Evolutionary conservation across 2,113 vertebrate genomes (phyloP).

Genomic region (Gila orcuttii): DNA sequence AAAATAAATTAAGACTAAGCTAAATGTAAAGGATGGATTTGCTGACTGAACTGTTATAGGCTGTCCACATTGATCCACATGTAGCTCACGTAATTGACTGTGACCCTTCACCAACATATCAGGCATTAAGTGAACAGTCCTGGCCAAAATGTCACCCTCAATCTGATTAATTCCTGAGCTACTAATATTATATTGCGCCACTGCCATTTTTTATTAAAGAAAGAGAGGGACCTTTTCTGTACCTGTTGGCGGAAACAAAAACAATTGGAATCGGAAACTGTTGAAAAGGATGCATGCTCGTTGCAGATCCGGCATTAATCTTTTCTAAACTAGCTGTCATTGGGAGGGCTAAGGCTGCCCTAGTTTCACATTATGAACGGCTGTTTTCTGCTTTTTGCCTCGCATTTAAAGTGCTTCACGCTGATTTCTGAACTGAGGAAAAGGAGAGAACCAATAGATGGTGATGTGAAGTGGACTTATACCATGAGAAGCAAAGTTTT

Average conservation of each 20-base stretch:
- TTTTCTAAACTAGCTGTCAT: conserved; percentile 34
- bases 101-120: conserved; percentile 2
- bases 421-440: neutral
- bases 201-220: conserved; percentile 27
- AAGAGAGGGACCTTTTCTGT: neutral
- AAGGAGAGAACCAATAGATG: neutral
- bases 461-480: neutral
- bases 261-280: conserved; percentile 3
- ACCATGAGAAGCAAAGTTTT: neutral
- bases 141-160: conserved; percentile 3
- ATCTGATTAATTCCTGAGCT: neutral
- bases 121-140: neutral
- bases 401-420: conserved; percentile 2
- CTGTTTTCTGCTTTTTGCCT: conserved; percentile 43
- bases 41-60: conserved; percentile 12
- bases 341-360: conserved; percentile 41
- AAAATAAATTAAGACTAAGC: neutral
- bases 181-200: conserved; percentile 4
- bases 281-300: conserved; percentile 17
- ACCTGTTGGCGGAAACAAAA: conserved; percentile 6
- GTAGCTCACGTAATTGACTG: neutral
- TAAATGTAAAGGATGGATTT: conserved; percentile 16
- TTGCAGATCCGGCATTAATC: conserved; percentile 27
- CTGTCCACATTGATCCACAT: conserved; percentile 6
- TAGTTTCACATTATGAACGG: conserved; percentile 40